Percentiles rank a stretch among this genome's conserved stretches.
These are phyloP conservation scores for Austrofundulus limnaeus DNA, from an alignment of 2,113 vertebrate genomes.

Conservation along the genomic window DNA sequence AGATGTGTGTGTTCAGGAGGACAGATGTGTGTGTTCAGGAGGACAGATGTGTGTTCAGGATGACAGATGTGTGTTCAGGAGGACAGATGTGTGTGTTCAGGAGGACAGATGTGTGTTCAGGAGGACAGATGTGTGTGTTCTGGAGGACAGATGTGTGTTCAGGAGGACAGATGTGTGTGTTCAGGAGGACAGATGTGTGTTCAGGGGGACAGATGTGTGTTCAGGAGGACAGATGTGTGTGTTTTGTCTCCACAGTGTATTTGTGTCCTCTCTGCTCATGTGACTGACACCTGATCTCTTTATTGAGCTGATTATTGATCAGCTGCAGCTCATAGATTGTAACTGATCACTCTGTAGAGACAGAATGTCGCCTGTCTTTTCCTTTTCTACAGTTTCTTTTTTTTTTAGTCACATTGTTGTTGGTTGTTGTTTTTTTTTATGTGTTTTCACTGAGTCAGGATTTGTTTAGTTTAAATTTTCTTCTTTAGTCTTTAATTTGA, in stretches of 20 bases:
- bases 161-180: neutral
- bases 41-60: neutral
- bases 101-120: no score
- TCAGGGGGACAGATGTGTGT: no score
- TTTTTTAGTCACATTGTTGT: no score
- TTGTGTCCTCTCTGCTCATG: neutral
- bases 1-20: neutral
- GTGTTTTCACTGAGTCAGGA: neutral
- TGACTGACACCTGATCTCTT: neutral
- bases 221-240: neutral
- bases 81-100: no score
- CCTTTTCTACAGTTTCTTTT: no score
- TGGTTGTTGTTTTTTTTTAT: no score
- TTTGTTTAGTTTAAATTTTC: no score
- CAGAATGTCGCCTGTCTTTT: neutral
- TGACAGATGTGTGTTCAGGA: neutral
- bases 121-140: no score
- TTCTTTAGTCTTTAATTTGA: no score
- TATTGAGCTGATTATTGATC: constrained; percentile 30
- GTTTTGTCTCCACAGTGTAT: neutral
- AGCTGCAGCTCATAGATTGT: constrained; percentile 9
- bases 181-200: no score
- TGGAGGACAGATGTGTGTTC: no score
- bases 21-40: no score
- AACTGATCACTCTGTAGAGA: constrained; percentile 25